Base-by-base conservation (phyloP, 2,113 vertebrate species). In the Dendrocopos noguchii region DNA sequence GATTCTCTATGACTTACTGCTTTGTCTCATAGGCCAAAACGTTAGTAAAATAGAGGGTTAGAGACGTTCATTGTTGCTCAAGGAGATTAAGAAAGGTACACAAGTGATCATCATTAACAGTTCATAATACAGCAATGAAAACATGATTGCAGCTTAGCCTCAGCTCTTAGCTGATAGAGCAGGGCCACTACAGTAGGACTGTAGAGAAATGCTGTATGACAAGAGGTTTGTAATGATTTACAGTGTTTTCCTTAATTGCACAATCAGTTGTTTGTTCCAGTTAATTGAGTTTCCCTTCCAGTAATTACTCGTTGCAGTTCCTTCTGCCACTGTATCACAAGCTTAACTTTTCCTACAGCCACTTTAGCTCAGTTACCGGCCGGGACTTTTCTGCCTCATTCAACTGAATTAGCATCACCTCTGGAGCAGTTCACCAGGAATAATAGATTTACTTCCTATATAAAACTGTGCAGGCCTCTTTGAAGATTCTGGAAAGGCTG, bases 281-380 rank as follows among this genome's bases (percentile, higher is more conserved):
- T 59, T 97, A 96, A 97, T 97, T 97, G 94, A 96, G 67, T 87
- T 91, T 36, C 70, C 65, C 47, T 91, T 93, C 61, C 78, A 84
- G 92, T 95, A 97, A 97, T 95, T 96, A 94, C 68, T 92, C 86
- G 87, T 91, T 72, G 63, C 42, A 65, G 81, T 82, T 94, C 70
- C 95, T 91, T 84, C 60, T 87, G 91, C 55, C 44, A 47, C 65
- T 59, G 50, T 72, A 83, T 46, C 5, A 1, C 53, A 75, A 34
- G 87, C 46, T 83, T 77, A 82, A 89, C 17, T 93, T 80, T 85
- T 67, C 29, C 25, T 64, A n/a, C 20, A 70, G 57, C 33, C 80
- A 12, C 61, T 31, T 82, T 66, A 67, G 67, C 53, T 95, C 47
- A 6, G 6, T 65, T 84, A 61, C 36, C 70, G 74, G 57, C n/a